These are phyloP conservation scores for Rhincodon typus DNA, from an alignment of 2,797 vertebrate genomes.

Conservation along the genomic window DNA sequence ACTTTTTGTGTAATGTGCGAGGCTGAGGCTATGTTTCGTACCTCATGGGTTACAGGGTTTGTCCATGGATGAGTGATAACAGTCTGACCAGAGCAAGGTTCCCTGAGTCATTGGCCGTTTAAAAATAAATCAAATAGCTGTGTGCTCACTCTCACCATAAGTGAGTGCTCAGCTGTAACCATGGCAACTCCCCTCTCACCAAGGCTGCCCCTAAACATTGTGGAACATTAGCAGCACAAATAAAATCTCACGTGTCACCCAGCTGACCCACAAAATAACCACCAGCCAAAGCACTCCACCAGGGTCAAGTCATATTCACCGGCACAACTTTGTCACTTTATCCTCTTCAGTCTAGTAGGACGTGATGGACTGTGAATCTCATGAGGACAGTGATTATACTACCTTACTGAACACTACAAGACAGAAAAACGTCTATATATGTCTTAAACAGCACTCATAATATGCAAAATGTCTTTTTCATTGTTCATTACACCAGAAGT, in stretches of 20 bases:
- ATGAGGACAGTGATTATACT: background rate
- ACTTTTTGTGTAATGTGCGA: background rate
- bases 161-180: background rate
- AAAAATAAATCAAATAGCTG: constrained; percentile 2
- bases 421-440: background rate
- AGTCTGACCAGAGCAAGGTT: background rate
- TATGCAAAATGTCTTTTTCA: background rate
- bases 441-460: background rate
- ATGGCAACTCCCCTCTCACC: background rate
- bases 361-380: background rate
- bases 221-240: background rate
- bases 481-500: background rate
- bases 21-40: background rate
- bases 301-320: background rate
- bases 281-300: background rate
- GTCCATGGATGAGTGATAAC: background rate
- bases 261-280: background rate
- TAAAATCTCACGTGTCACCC: background rate
- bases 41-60: background rate
- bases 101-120: background rate
- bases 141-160: background rate
- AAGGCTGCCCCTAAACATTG: background rate
- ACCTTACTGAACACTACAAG: background rate
- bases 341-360: background rate
- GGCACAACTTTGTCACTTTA: background rate